Evolutionary conservation across 1,140 invertebrate species (phyloP), one percentile per base, ranked within the genome.

Genomic region (Sogatella furcifera): DNA sequence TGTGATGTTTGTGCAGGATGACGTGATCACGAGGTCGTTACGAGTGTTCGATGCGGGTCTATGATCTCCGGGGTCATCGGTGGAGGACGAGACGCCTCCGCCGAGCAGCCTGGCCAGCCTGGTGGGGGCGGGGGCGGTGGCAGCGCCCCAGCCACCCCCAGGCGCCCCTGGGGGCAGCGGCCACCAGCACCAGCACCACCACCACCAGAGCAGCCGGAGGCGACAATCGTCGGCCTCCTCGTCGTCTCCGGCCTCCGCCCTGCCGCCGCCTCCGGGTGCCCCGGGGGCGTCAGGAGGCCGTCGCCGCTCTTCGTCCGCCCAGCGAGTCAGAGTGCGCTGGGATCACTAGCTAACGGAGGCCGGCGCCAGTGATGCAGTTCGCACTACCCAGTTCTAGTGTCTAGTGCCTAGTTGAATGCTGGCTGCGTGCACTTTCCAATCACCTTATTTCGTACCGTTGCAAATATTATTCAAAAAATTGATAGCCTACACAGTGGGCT

Each of bases 21-120:
- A 90, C 70, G 81, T 89, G 62, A 89, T 90, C 71, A 89, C 86
- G 53, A 82, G 83, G 46, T 89, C 87, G 21, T 72, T 90, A 72
- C 85, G 88, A 72, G 88, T 89, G 82, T 90, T 90, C 70, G 87
- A 90, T 72, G 82, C 81, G 66, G 84, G 77, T 65, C 83, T 87
- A 79, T 86, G 84, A 86, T 82, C 76, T 73, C 70, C 74, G 71
- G 57, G 57, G 41, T 56, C 73, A 71, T 65, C 74, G 57, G 57
- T 31, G 34, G 57, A 59, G 57, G 57, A 59, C n/a, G 44, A 28
- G 8, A 72, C 63, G 70, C 66, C 59, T 68, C 72, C 66, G 63
- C 67, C 66, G 70, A 66, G 34, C 34, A 38, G 8, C 9, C 24
- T 28, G 24, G 24, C 24, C 24, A 28, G 24, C 6, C 15, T 38